Evolutionary conservation across 2,888 invertebrate genomes (phyloP), one percentile per base, ranked within the genome.

Genomic region (Eudemis profundana): DNA sequence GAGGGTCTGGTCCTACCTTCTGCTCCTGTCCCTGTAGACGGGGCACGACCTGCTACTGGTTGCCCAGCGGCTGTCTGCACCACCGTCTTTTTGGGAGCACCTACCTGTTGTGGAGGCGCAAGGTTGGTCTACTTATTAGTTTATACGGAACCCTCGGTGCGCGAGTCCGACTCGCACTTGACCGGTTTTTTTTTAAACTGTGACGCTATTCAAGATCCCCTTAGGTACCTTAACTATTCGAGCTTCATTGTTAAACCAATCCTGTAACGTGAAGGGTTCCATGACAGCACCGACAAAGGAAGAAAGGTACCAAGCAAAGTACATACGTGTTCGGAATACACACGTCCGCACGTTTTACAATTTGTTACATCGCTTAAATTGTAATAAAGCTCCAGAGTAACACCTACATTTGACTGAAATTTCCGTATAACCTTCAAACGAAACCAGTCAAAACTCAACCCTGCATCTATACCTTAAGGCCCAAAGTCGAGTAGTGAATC

Each of bases 311-410:
- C 81, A 83, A 86, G 87, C 85, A 85, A 83, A 86, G 81, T 83
- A 84, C 77, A 78, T 76, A 87, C 89, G 88, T 88, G 89, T 80
- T 76, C 79, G 74, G 89, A 90, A 89, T 90, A 81, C 84, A 73
- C 81, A 72, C 81, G 82, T 86, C 83, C 78, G 82, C 85, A 80
- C 84, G 84, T 87, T 87, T 89, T 86, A 90, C 88, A 89, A 90
- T 90, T 90, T 89, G 89, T 90, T 85, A 87, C 86, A 87, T 85
- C 84, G 83, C 87, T 89, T 89, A 89, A 88, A 90, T 89, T 89
- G 88, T 89, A 89, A 89, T 89, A 88, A 89, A 89, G 84, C 85
- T 87, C 80, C 82, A 74, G 77, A 82, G 87, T 85, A 87, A 88
- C 86, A 85, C 83, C 86, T 84, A 83, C 80, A 74, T 77, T 75